These are phyloP conservation scores for Ranitomeya variabilis DNA, from an alignment of 2,113 vertebrate species.

Conservation along the genomic window DNA sequence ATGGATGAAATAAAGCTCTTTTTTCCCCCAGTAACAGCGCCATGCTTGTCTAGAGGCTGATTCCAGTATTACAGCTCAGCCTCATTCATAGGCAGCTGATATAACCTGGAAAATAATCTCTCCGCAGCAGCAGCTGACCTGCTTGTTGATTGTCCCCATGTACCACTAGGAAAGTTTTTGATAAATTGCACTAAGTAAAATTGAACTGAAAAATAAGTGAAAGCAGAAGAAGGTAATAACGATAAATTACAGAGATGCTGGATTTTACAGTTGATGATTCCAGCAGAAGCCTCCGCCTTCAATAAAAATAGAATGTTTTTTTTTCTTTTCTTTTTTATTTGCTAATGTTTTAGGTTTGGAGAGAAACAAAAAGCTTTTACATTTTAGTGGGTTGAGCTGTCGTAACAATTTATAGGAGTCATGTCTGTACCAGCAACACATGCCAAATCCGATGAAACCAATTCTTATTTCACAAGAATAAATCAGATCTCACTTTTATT, in stretches of 20 bases:
- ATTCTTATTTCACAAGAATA: background rate
- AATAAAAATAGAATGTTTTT: background rate
- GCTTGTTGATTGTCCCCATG: background rate
- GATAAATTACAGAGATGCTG: background rate
- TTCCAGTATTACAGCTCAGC: too few relatives aligned
- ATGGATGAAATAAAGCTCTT: too few relatives aligned
- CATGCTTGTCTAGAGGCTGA: too few relatives aligned
- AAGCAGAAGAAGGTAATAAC: background rate
- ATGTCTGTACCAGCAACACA: background rate
- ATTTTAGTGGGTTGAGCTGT: background rate
- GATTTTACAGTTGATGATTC: background rate
- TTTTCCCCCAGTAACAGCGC: too few relatives aligned
- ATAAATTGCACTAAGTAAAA: background rate
- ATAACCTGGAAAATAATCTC: background rate
- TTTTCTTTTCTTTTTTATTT: background rate
- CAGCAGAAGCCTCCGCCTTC: background rate
- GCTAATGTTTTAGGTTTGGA: conserved; percentile 6
- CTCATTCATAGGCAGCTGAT: background rate
- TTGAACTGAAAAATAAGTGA: background rate
- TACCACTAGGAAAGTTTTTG: background rate
- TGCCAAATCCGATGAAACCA: background rate
- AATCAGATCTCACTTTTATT: conserved; percentile 4
- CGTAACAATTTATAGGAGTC: conserved; percentile 12
- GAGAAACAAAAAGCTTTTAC: conserved; percentile 4
- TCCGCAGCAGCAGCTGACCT: background rate